These are phyloP conservation scores for Strigamia maritima DNA, from an alignment of 2,888 invertebrate genomes.

Conservation along the genomic window DNA sequence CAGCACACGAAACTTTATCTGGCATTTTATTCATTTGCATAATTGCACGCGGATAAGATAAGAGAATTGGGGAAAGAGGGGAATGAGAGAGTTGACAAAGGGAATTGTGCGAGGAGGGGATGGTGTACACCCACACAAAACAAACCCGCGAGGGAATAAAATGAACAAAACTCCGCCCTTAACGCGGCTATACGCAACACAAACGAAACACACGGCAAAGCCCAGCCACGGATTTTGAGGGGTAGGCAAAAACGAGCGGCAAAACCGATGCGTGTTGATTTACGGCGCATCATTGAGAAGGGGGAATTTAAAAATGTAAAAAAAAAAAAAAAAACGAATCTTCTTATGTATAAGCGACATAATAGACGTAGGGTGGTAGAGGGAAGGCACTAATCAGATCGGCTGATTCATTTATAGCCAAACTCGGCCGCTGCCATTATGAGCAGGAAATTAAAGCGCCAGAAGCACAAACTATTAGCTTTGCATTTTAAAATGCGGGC, in stretches of 20 bases:
- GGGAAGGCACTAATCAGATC: not conserved
- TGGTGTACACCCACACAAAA: not conserved
- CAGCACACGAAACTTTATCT: not conserved
- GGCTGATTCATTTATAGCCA: not conserved
- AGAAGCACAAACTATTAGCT: not conserved
- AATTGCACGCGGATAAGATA: constrained; percentile 13
- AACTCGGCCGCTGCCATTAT: not conserved
- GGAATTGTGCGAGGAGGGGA: not conserved
- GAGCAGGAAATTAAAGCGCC: not conserved
- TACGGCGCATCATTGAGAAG: not conserved
- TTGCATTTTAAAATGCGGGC: not conserved
- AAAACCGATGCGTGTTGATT: not conserved
- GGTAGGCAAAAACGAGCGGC: not conserved
- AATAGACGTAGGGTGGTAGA: not conserved
- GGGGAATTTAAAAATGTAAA: not conserved
- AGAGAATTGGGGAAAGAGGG: constrained; percentile 14
- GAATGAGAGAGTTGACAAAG: not conserved
- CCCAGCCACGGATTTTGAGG: not conserved
- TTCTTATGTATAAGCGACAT: not conserved
- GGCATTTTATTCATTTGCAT: not conserved
- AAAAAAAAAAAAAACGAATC: constrained; percentile 44
- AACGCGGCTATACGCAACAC: not conserved
- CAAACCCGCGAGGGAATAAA: not conserved
- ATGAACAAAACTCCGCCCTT: not conserved
- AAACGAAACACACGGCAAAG: not conserved